phyloP scores from a whole-genome alignment of 2,888 invertebrate species.

The Melieria omissa region DNA sequence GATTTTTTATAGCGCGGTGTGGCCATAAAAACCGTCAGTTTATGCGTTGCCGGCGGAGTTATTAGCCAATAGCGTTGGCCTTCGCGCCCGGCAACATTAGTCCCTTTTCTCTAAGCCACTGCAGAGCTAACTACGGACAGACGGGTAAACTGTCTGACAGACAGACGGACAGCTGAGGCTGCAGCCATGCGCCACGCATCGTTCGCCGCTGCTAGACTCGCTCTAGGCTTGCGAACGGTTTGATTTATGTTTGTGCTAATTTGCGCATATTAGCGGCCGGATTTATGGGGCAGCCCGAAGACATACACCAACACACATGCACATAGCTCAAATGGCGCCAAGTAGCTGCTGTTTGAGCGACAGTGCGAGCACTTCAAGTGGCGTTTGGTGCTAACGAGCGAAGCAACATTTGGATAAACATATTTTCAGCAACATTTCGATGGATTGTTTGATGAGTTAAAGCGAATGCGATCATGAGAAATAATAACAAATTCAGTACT shows the following conservation, averaged over 20 bases:
- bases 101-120: background rate
- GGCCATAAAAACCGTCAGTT: constrained; percentile 60
- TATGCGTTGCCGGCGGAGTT: constrained; percentile 53
- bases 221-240: constrained; percentile 13
- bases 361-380: background rate
- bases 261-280: constrained; percentile 45
- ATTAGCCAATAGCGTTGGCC: background rate
- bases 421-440: background rate
- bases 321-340: background rate
- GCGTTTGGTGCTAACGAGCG: background rate
- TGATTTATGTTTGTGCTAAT: constrained; percentile 54
- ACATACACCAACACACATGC: background rate
- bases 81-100: background rate
- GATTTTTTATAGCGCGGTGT: constrained; percentile 58
- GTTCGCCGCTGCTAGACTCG: background rate
- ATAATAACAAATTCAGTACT: background rate
- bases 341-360: background rate
- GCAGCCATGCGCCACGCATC: constrained; percentile 12
- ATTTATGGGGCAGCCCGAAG: background rate
- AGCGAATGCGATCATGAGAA: background rate
- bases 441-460: background rate
- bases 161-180: background rate
- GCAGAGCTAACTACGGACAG: background rate
- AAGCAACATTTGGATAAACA: background rate
- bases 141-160: background rate